Evolutionary conservation across 2,113 vertebrate genomes (phyloP).

Genomic region (Parus major): DNA sequence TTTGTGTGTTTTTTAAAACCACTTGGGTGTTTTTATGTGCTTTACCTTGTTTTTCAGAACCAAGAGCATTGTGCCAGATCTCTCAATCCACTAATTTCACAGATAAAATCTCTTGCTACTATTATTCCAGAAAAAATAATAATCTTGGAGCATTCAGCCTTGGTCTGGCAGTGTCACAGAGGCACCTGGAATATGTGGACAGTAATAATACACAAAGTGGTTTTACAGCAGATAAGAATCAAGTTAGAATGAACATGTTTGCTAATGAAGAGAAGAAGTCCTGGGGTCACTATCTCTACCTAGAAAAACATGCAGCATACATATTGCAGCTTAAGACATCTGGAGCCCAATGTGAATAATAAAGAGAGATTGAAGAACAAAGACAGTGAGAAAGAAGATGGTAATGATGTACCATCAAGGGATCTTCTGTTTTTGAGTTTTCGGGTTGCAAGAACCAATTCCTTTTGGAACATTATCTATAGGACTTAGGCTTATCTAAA

Average conservation of each 20-base stretch:
- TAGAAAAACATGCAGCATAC: neutral
- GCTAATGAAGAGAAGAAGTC: neutral
- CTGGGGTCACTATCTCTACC: neutral
- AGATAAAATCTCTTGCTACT: constrained; percentile 19
- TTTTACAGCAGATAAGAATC: neutral
- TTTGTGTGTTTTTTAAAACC: neutral
- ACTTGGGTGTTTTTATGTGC: neutral
- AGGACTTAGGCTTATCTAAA: neutral
- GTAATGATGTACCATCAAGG: neutral
- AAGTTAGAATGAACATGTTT: neutral
- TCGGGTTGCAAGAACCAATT: neutral
- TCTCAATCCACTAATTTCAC: neutral
- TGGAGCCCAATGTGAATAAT: neutral
- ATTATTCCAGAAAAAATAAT: constrained; percentile 11
- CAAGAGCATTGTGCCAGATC: neutral
- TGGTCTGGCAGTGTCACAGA: neutral
- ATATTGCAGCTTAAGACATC: neutral
- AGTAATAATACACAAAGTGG: neutral
- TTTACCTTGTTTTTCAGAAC: neutral
- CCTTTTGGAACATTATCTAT: neutral
- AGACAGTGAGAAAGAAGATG: neutral
- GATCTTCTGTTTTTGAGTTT: neutral
- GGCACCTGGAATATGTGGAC: constrained; percentile 8
- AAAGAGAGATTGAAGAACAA: neutral
- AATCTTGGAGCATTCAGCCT: neutral